Evolutionary conservation across 2,113 vertebrate species (phyloP).

Genomic region (Gambusia affinis): DNA sequence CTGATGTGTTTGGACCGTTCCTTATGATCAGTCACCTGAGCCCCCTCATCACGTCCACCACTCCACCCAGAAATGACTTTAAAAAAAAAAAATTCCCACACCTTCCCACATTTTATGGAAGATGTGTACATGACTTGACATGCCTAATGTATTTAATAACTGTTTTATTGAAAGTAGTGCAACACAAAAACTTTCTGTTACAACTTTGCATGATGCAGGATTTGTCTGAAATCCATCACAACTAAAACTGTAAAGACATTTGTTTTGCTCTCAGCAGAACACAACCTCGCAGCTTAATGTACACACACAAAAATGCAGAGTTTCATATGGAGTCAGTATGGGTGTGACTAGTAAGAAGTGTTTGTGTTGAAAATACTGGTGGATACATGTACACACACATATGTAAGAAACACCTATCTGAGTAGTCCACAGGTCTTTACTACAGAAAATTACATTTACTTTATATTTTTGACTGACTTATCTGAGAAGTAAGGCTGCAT

Average conservation of each 20-base stretch:
- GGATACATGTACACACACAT: neutral
- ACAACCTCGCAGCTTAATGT: neutral
- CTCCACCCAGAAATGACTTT: conserved; percentile 48
- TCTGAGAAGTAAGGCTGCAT: neutral
- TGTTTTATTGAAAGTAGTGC: neutral
- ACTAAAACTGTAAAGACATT: neutral
- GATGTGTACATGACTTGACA: neutral
- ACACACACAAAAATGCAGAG: neutral
- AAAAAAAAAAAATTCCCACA: conserved; percentile 39
- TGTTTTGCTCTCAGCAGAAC: too few species aligned
- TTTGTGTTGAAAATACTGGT: neutral
- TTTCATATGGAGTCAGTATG: neutral
- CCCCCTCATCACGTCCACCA: conserved; percentile 52
- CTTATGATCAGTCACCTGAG: conserved; percentile 60
- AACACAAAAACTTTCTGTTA: neutral
- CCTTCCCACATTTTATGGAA: conserved; percentile 19
- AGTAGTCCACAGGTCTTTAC: neutral
- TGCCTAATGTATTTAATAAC: neutral
- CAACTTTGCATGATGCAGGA: neutral
- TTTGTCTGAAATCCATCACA: neutral
- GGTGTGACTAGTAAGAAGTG: neutral
- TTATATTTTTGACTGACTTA: neutral
- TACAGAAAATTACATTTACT: neutral
- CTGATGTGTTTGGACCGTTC: conserved; percentile 58
- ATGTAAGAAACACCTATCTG: neutral